Evolutionary conservation across 2,888 invertebrate species (phyloP).

Genomic region (Amblyteles armatorius): DNA sequence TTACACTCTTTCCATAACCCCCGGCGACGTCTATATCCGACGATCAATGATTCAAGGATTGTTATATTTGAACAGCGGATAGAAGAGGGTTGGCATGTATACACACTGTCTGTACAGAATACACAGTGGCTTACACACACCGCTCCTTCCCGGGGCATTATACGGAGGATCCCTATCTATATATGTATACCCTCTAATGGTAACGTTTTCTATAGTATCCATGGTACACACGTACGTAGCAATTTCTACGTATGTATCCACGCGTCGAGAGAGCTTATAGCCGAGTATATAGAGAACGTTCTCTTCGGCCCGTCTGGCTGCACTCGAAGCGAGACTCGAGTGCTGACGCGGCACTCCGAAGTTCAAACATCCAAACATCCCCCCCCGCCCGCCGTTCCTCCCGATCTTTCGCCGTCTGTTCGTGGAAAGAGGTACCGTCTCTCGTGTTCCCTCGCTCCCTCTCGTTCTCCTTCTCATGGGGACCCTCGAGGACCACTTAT

Average conservation of each 20-base stretch:
- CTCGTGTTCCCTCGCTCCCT: conserved; percentile 66
- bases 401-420: conserved; percentile 83
- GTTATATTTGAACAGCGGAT: conserved; percentile 58
- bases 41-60: conserved; percentile 67
- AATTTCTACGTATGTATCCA: conserved; percentile 45
- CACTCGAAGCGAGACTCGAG: conserved; percentile 74
- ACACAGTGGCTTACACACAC: conserved; percentile 1
- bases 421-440: conserved; percentile 61
- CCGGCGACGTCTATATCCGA: conserved; percentile 32
- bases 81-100: conserved; percentile 41
- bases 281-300: conserved; percentile 3
- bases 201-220: conserved; percentile 6
- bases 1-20: conserved; percentile 59
- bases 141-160: conserved; percentile 43
- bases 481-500: conserved; percentile 82
- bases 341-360: conserved; percentile 83
- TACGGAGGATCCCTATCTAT: conserved; percentile 39
- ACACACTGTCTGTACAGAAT: conserved; percentile 35
- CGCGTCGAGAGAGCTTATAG: conserved; percentile 48
- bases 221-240: conserved; percentile 19
- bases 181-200: conserved; percentile 26
- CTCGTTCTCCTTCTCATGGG: conserved; percentile 64
- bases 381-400: conserved; percentile 61
- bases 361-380: conserved; percentile 84
- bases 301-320: conserved; percentile 33